A percentile compares a stretch with the other conserved stretches of the same genome.
Conservation (phyloP, 2,797 vertebrate genomes). For the Salarias fasciatus region DNA sequence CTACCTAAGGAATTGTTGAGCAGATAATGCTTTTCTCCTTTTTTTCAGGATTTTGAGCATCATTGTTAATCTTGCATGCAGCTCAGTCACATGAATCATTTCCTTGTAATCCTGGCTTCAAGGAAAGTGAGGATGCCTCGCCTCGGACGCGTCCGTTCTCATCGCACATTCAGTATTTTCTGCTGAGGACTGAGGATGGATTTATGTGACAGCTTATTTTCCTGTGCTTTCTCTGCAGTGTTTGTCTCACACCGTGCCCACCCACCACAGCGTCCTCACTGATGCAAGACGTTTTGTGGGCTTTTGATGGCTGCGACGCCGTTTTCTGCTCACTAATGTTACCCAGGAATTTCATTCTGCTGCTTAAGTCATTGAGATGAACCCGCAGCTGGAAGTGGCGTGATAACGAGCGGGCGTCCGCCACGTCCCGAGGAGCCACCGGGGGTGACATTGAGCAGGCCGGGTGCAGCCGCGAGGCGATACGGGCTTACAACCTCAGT, state of each 20-base stretch:
- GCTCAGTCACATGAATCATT: too few species aligned
- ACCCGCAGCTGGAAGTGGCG: conserved; percentile 45
- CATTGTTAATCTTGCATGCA: too few species aligned
- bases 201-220: background rate
- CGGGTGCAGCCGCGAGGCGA: conserved; percentile 46
- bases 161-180: background rate
- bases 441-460: conserved; percentile 67
- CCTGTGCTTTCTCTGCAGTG: background rate
- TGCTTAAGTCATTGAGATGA: conserved; percentile 45
- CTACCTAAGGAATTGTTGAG: too few species aligned
- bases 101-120: too few species aligned
- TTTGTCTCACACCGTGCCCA: background rate
- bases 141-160: background rate
- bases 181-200: background rate
- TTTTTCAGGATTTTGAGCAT: too few species aligned
- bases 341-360: conserved; percentile 25
- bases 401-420: conserved; percentile 56
- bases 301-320: conserved; percentile 15
- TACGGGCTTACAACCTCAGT: conserved; percentile 72
- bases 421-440: conserved; percentile 53
- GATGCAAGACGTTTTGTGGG: background rate
- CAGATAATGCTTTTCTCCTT: too few species aligned
- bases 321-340: conserved; percentile 22
- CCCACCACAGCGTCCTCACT: background rate
- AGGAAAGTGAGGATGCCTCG: too few species aligned